A percentile compares a stretch with the other conserved stretches of the same genome.
phyloP scores from a whole-genome alignment of 2,888 invertebrate genomes.

The Drosophila rubida region DNA sequence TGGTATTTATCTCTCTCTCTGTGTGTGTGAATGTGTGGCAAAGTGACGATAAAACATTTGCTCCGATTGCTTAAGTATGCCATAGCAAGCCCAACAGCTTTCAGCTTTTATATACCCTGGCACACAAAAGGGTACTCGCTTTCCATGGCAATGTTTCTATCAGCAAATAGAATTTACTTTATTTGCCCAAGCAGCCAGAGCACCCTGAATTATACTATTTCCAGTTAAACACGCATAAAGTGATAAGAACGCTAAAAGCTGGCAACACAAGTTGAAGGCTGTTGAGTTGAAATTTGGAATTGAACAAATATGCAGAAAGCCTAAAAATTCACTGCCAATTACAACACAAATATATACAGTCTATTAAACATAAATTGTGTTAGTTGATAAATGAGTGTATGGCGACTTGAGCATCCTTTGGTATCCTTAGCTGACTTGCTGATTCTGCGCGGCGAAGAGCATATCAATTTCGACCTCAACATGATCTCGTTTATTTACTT shows the following conservation, averaged over 20 bases:
- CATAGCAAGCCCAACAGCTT: conserved; percentile 45
- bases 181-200: conserved; percentile 23
- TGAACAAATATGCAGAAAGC: too few species aligned
- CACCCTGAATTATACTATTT: not conserved
- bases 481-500: conserved; percentile 39
- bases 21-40: conserved; percentile 55
- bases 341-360: too few species aligned
- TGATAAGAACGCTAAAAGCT: not conserved
- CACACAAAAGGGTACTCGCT: conserved; percentile 38
- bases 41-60: conserved; percentile 78
- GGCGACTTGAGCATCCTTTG: too few species aligned
- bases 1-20: not conserved
- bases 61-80: conserved; percentile 76
- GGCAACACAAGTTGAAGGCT: not conserved
- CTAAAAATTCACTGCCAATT: too few species aligned
- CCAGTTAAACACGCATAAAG: not conserved
- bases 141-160: conserved; percentile 39
- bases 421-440: not conserved
- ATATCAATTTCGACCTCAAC: conserved; percentile 48
- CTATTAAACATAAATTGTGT: too few species aligned
- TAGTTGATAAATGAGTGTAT: too few species aligned
- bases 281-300: too few species aligned
- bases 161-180: conserved; percentile 39
- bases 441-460: conserved; percentile 41
- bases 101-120: conserved; percentile 48